Percentiles rank a stretch among this genome's conserved stretches.
Conservation (phyloP, 2,797 vertebrate species). For the Threskiornis aethiopicus region DNA sequence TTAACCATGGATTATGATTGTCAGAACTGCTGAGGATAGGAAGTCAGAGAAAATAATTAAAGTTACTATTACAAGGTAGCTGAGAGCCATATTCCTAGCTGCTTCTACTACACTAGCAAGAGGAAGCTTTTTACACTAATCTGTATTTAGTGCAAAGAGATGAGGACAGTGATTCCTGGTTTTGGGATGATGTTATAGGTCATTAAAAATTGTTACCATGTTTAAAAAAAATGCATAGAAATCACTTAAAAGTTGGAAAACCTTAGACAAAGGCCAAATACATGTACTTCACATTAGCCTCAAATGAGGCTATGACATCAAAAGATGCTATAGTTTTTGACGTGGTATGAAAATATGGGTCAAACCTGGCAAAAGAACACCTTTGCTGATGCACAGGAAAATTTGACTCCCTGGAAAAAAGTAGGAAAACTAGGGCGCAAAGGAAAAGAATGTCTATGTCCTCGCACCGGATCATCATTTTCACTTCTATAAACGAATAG, state of each 20-base stretch:
- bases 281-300: not conserved
- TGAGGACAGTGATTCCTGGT: not conserved
- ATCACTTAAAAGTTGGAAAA: not conserved
- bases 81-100: not conserved
- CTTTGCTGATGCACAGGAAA: not conserved
- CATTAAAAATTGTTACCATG: not conserved
- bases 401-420: not conserved
- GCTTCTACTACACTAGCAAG: not conserved
- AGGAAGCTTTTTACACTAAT: not conserved
- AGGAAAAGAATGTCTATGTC: not conserved
- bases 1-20: not conserved
- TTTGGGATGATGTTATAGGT: not conserved
- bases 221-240: not conserved
- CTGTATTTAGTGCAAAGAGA: not conserved
- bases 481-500: too few relatives aligned
- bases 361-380: not conserved
- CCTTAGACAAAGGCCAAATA: not conserved
- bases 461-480: fast-evolving
- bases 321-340: not conserved
- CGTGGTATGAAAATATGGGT: not conserved
- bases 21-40: not conserved
- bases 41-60: not conserved
- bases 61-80: not conserved
- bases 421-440: fast-evolving
- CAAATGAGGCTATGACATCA: not conserved